These are phyloP conservation scores for Lasioglossum oenotherae DNA, from an alignment of 2,888 invertebrate genomes.

Conservation along the genomic window DNA sequence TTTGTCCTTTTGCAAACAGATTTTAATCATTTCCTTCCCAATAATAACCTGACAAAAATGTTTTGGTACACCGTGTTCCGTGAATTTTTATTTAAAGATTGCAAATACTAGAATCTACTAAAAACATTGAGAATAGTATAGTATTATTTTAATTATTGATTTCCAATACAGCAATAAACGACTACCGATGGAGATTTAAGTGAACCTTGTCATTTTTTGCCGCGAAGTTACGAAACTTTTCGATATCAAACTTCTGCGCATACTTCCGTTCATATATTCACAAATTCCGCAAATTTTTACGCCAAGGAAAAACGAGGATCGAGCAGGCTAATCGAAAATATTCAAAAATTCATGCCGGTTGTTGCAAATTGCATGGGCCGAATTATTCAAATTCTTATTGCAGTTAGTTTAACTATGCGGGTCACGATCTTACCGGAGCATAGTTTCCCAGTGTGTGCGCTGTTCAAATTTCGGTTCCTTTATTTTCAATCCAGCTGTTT, in stretches of 20 bases:
- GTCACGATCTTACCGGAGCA: background rate
- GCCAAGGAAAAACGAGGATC: background rate
- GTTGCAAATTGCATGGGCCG: background rate
- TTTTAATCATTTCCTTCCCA: background rate
- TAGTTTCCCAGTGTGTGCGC: background rate
- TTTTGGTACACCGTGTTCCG: no score
- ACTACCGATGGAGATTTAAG: background rate
- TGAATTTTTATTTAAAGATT: no score
- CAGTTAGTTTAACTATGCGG: background rate
- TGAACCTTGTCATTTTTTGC: background rate
- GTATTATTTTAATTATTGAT: background rate
- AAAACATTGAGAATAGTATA: background rate
- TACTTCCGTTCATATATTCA: background rate
- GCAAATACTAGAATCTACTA: background rate
- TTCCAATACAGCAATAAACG: background rate
- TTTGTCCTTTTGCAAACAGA: no score
- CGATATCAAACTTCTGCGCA: background rate
- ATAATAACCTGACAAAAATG: background rate
- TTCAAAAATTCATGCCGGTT: background rate
- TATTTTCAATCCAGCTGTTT: background rate
- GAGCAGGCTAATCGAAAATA: background rate
- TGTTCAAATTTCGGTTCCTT: background rate
- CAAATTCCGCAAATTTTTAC: background rate
- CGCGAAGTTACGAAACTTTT: background rate
- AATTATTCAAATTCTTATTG: constrained; percentile 1